Conservation (phyloP, 2,113 vertebrate genomes). For the Onychostruthus taczanowskii region DNA sequence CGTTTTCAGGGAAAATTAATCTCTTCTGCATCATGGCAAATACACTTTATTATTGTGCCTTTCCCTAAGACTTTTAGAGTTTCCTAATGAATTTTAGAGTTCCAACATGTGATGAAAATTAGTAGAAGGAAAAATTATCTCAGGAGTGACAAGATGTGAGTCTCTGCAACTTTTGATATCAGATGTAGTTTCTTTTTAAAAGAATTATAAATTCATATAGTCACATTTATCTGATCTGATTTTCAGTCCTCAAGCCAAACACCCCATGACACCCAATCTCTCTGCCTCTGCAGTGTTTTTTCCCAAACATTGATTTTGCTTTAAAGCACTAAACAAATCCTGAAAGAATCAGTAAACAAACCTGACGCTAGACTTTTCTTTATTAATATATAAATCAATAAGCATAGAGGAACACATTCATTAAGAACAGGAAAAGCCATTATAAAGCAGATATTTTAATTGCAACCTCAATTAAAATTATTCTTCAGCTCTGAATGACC, state of each 20-base stretch:
- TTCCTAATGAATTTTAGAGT: background rate
- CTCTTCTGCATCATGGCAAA: background rate
- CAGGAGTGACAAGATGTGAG: background rate
- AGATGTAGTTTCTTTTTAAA: background rate
- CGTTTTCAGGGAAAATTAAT: background rate
- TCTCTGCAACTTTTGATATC: background rate
- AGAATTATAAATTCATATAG: background rate
- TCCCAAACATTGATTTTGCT: background rate
- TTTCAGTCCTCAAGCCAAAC: background rate
- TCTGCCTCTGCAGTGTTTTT: background rate
- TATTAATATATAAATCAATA: slow-evolving; percentile 51
- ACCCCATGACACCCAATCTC: background rate
- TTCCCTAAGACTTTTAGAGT: background rate
- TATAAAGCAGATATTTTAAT: slow-evolving; percentile 35
- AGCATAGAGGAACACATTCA: slow-evolving; percentile 13
- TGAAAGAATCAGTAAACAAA: slow-evolving; percentile 33
- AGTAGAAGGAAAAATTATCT: background rate
- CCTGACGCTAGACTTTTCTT: background rate
- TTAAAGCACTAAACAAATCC: slow-evolving; percentile 18
- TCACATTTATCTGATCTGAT: background rate
- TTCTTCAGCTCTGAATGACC: slow-evolving; percentile 3
- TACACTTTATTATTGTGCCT: accelerated
- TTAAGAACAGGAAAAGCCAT: background rate
- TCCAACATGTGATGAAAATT: background rate
- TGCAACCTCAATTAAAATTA: slow-evolving; percentile 52